These are phyloP conservation scores for Oryzias melastigma DNA, from an alignment of 2,113 vertebrate genomes.

Conservation along the genomic window DNA sequence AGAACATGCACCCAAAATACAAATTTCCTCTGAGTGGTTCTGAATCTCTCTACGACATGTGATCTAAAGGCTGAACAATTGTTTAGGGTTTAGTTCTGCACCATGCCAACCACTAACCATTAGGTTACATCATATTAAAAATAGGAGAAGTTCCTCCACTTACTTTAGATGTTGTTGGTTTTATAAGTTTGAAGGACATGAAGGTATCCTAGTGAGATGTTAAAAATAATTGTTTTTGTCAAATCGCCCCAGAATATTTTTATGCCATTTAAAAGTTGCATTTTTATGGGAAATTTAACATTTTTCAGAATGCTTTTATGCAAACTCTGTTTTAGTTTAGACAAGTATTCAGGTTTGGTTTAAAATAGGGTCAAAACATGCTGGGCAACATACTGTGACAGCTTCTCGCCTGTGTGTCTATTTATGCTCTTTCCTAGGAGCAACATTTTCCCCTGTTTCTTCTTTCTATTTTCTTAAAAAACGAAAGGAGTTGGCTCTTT, in stretches of 20 bases:
- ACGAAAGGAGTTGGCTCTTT: conserved; percentile 41
- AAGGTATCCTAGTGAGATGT: not conserved
- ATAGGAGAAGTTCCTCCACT: no score
- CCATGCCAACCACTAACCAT: conserved; percentile 25
- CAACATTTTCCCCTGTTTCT: conserved; percentile 36
- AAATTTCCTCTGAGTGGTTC: not conserved
- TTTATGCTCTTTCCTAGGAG: conserved; percentile 45
- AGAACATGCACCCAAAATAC: no score
- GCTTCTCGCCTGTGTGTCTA: conserved; percentile 45
- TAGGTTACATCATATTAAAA: no score
- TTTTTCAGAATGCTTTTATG: not conserved
- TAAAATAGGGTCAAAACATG: conserved; percentile 13
- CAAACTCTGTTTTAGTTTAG: not conserved
- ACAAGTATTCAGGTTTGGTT: not conserved
- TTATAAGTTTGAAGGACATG: not conserved
- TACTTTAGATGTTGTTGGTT: conserved; percentile 35
- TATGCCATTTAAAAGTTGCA: no score
- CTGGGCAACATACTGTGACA: conserved; percentile 25
- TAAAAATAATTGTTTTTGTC: no score
- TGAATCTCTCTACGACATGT: conserved; percentile 52
- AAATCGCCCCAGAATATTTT: no score
- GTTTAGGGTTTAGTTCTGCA: conserved; percentile 52
- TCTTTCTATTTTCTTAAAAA: conserved; percentile 50
- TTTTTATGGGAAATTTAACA: not conserved
- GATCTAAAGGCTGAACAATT: conserved; percentile 62